Evolutionary conservation across 2,797 vertebrate genomes (phyloP).

Genomic region (Pseudochaenichthys georgianus): DNA sequence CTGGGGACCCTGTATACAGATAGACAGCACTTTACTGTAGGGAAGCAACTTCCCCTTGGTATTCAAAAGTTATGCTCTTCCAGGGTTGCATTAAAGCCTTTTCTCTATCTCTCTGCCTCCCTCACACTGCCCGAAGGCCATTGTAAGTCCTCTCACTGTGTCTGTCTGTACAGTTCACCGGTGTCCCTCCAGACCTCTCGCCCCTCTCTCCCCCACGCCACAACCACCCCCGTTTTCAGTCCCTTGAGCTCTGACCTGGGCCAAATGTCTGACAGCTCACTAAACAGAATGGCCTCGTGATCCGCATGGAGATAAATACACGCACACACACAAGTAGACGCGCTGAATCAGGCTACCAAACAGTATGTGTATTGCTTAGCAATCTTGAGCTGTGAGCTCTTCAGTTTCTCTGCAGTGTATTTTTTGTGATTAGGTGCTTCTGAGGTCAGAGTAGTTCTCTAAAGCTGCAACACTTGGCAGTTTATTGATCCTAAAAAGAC

Average conservation of each 20-base stretch:
- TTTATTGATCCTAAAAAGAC: slow-evolving; percentile 48
- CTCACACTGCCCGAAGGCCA: slow-evolving; percentile 52
- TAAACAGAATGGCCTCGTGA: slow-evolving; percentile 76
- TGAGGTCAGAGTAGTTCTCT: slow-evolving; percentile 27
- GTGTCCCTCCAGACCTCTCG: slow-evolving; percentile 60
- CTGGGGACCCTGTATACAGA: background rate
- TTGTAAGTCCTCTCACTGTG: slow-evolving; percentile 73
- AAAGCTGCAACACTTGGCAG: slow-evolving; percentile 21
- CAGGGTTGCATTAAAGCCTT: slow-evolving; percentile 44
- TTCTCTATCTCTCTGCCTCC: slow-evolving; percentile 1
- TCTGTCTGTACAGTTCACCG: slow-evolving; percentile 73
- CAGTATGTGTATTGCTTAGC: slow-evolving; percentile 35
- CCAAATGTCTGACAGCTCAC: slow-evolving; percentile 77
- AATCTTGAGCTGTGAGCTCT: slow-evolving; percentile 14
- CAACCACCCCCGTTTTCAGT: slow-evolving; percentile 24
- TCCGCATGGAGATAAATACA: slow-evolving; percentile 71
- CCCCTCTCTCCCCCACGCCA: slow-evolving; percentile 18
- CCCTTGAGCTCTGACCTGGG: slow-evolving; percentile 73
- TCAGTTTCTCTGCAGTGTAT: slow-evolving; percentile 26
- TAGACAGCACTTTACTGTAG: slow-evolving; percentile 17
- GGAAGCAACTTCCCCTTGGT: slow-evolving; percentile 48
- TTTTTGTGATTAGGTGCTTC: slow-evolving; percentile 43
- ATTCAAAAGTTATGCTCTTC: slow-evolving; percentile 58
- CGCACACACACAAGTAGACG: slow-evolving; percentile 3
- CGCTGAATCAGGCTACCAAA: slow-evolving; percentile 28